Conservation (phyloP, 2,888 invertebrate species). For the Crocallis elinguaria region DNA sequence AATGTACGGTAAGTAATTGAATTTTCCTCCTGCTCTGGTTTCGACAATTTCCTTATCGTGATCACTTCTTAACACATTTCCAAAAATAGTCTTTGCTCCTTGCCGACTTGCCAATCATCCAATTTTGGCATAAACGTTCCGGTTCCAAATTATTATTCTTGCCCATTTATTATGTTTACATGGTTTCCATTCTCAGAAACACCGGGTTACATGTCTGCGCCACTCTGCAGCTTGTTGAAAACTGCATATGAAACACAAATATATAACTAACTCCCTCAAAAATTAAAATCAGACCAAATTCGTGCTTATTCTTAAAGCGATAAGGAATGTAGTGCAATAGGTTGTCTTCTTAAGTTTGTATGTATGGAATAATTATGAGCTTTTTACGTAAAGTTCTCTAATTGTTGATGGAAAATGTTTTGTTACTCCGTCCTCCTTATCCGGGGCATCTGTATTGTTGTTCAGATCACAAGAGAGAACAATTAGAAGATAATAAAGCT, state of each 20-base stretch:
- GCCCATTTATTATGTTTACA: slow-evolving; percentile 66
- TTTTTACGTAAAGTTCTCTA: slow-evolving; percentile 41
- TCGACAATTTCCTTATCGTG: neutral
- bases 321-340: neutral
- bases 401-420: slow-evolving; percentile 45
- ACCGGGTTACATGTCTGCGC: slow-evolving; percentile 43
- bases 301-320: slow-evolving; percentile 18
- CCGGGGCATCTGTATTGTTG: slow-evolving; percentile 36
- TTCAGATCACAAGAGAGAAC: slow-evolving; percentile 31
- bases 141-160: slow-evolving; percentile 56
- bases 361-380: slow-evolving; percentile 39
- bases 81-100: slow-evolving; percentile 38
- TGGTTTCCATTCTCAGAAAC: slow-evolving; percentile 55
- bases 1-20: too few species aligned
- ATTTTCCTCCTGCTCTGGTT: neutral
- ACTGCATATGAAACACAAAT: slow-evolving; percentile 36
- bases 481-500: slow-evolving; percentile 34
- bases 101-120: slow-evolving; percentile 61
- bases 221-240: slow-evolving; percentile 40
- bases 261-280: slow-evolving; percentile 2
- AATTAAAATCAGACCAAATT: slow-evolving; percentile 17
- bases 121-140: slow-evolving; percentile 62
- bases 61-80: slow-evolving; percentile 42
- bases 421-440: slow-evolving; percentile 36
- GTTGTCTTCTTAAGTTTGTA: slow-evolving; percentile 16